These are phyloP conservation scores for Ochropleura plecta DNA, from an alignment of 2,888 invertebrate species.

Conservation along the genomic window DNA sequence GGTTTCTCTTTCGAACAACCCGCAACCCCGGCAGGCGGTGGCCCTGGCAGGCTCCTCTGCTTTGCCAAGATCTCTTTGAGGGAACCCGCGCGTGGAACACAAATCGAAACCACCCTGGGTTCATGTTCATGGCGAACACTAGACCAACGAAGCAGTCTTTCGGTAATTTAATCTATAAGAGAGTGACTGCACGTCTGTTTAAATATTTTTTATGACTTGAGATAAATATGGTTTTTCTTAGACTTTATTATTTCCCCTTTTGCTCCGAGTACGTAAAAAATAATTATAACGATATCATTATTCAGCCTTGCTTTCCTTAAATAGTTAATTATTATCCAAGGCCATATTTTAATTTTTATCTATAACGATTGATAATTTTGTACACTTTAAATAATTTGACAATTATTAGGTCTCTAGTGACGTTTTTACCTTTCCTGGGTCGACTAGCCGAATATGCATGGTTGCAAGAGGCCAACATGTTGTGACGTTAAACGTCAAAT, in stretches of 20 bases:
- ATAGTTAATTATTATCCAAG: conserved; percentile 11
- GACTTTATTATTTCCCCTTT: neutral
- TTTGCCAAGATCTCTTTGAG: too few relatives aligned
- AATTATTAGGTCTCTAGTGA: conserved; percentile 18
- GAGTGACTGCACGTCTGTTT: too few relatives aligned
- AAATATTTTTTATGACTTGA: too few relatives aligned
- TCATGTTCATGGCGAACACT: too few relatives aligned
- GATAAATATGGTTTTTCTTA: neutral
- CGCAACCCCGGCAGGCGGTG: too few relatives aligned
- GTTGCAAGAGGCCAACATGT: conserved; percentile 34
- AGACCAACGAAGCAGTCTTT: too few relatives aligned
- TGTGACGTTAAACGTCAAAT: neutral
- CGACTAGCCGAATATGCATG: conserved; percentile 24
- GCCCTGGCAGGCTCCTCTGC: too few relatives aligned
- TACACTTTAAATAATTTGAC: conserved; percentile 9
- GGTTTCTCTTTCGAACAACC: too few relatives aligned
- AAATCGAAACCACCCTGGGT: too few relatives aligned
- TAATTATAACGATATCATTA: conserved; percentile 2
- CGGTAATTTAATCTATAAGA: too few relatives aligned
- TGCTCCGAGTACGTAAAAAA: neutral
- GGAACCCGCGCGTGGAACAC: too few relatives aligned
- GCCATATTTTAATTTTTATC: neutral
- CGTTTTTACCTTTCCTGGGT: conserved; percentile 13
- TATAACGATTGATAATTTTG: neutral
- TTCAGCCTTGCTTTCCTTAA: neutral